Evolutionary conservation across 2,113 vertebrate genomes (phyloP).

Genomic region (Lampris incognitus): DNA sequence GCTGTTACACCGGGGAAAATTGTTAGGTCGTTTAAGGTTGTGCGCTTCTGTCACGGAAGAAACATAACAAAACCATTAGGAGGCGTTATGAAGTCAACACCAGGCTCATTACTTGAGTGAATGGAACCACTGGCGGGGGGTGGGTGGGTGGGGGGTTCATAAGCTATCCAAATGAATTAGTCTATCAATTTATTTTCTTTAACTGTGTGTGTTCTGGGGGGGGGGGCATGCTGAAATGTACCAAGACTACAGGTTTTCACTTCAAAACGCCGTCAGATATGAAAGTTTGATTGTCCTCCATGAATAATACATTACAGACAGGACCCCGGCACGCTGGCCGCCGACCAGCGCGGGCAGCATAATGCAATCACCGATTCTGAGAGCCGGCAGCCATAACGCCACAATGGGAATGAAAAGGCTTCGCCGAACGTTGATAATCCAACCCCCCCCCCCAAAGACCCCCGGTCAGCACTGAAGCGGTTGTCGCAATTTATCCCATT

Average conservation of each 20-base stretch:
- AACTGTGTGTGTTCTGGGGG: slow-evolving; percentile 21
- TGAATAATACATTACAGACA: slow-evolving; percentile 75
- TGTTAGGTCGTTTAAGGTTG: slow-evolving; percentile 41
- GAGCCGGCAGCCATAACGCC: slow-evolving; percentile 55
- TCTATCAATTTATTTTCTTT: slow-evolving; percentile 8
- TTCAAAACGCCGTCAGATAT: slow-evolving; percentile 74
- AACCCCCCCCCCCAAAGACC: slow-evolving; percentile 27
- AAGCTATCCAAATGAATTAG: neutral
- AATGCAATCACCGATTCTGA: slow-evolving; percentile 61
- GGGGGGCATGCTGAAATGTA: too few species aligned
- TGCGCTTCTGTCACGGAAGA: slow-evolving; percentile 30
- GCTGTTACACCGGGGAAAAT: slow-evolving; percentile 56
- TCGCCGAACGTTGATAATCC: slow-evolving; percentile 61
- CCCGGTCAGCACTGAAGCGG: slow-evolving; percentile 31
- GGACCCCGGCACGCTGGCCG: slow-evolving; percentile 49
- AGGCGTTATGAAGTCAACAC: slow-evolving; percentile 61
- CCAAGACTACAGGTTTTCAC: slow-evolving; percentile 63
- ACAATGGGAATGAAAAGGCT: slow-evolving; percentile 57
- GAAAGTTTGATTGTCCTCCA: slow-evolving; percentile 71
- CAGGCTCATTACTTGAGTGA: slow-evolving; percentile 38
- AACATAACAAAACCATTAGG: slow-evolving; percentile 47
- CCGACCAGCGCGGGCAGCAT: slow-evolving; percentile 71
- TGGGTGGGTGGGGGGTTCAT: neutral
- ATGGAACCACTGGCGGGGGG: too few species aligned
- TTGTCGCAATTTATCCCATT: slow-evolving; percentile 50